Conservation (phyloP, 1,140 invertebrate genomes). For the Trichonephila clavata region DNA sequence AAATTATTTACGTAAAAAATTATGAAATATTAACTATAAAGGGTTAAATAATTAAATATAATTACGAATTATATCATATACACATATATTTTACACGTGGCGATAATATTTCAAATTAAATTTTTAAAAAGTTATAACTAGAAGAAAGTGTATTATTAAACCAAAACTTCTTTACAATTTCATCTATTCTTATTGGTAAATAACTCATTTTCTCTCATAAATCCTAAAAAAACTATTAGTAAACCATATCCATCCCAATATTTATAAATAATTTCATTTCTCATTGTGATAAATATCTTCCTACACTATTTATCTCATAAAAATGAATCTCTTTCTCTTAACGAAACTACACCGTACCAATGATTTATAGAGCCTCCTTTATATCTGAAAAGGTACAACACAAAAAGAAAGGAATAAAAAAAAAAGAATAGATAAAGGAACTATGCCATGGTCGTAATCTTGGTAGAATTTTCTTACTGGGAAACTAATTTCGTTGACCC, state of each 20-base stretch:
- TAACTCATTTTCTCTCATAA: too few species aligned
- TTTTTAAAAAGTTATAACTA: too few species aligned
- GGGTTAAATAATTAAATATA: too few species aligned
- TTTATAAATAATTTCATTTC: constrained; percentile 27
- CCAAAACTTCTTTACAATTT: too few species aligned
- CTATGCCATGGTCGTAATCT: constrained; percentile 25
- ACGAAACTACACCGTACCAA: constrained; percentile 37
- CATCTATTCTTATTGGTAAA: too few species aligned
- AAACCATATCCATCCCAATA: background rate
- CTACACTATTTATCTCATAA: background rate
- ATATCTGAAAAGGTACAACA: background rate
- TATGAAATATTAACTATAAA: too few species aligned
- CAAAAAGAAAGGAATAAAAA: background rate
- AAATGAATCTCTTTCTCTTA: background rate
- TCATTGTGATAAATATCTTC: background rate
- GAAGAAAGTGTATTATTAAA: too few species aligned
- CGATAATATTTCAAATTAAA: too few species aligned
- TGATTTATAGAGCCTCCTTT: constrained; percentile 39
- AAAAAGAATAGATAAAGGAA: constrained; percentile 37
- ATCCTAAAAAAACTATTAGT: too few species aligned
- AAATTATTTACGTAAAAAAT: too few species aligned
- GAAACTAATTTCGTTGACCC: constrained; percentile 55
- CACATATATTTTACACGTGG: too few species aligned
- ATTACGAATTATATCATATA: too few species aligned
- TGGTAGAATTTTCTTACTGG: constrained; percentile 50